Evolutionary conservation across 2,888 invertebrate genomes (phyloP), one percentile per base, ranked within the genome.

Genomic region (Parelbella ahira): DNA sequence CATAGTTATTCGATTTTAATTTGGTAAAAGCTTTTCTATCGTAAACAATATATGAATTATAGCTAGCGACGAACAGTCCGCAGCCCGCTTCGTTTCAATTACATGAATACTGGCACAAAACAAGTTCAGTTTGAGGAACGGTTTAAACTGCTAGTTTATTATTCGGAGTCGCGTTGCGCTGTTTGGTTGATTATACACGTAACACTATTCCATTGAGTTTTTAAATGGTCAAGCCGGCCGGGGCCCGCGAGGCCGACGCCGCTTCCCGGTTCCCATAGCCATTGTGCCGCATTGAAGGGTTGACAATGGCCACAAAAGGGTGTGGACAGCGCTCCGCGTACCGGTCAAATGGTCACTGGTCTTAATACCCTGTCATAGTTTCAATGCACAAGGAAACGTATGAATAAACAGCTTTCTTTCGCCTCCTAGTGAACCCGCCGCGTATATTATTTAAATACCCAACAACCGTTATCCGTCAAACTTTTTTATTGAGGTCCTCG

Each of bases 251-350:
- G 58, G 50, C 51, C 56, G 56, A 52, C 47, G 12, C 44, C 63
- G 80, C 79, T 84, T 82, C 82, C 86, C 82, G 76, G 74, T 86
- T 86, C 84, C 84, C 84, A 83, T 62, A 62, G 43, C 54, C 70
- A 68, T 80, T 80, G 77, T 80, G 50, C 60, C 47, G 44, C 66
- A 56, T 63, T 77, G 75, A 84, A 79, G 76, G 77, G 75, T 71
- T 66, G 57, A 83, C 83, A 84, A 84, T 69, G 57, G 43, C 41
- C 63, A 84, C 78, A 87, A 87, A 79, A 61, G 81, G 80, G 86
- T 86, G 86, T 75, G 76, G 86, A 87, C 84, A 84, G 81, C 78
- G 60, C 63, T 58, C 64, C 58, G 64, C 56, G 56, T 75, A 76
- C 83, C 81, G 84, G 84, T 81, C 86, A 86, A 84, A 86, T 86